Base-by-base conservation (phyloP, 2,113 vertebrate species). In the Leucoraja erinaceus region DNA sequence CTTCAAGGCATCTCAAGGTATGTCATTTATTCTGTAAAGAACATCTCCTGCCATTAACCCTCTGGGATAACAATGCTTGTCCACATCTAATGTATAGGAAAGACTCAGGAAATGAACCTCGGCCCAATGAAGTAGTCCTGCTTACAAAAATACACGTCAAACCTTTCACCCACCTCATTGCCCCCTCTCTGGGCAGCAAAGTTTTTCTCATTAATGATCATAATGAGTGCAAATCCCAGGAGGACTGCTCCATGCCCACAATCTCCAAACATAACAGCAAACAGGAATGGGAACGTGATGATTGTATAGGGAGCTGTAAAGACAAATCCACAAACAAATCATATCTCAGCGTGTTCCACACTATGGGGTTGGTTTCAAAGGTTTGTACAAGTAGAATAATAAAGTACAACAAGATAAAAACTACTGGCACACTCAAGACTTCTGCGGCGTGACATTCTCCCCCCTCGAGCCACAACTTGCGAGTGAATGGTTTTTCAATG, bases 261-360 rank as follows among this genome's bases (percentile, higher is more conserved):
- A 94, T 99, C 99, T 4, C 99, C 99, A 74, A 99, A 99, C 99
- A 99, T 99, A 94, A 99, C 99, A 0, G 98, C 98, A 9, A 99
- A 99, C 94, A 99, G 95, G 95, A 99, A 99, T n/a, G 99, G 99
- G 95, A 99, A 99, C 0, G 99, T 99, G 94, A 99, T 96, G 94
- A 99, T 96, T 83, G 98, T 99, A 93, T 98, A 99, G 0, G 98
- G 98, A 91, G 98, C 99, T 99, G 96, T 9, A 79, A 74, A 93
- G 16, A 63, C 1, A 93, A 94, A 92, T 93, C 10, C 25, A 28
- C 63, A 14, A 16, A 72, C 10, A 72, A 20, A 16, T 54, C 54
- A 28, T 59, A 61, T 88, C 22, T 31, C 54, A 92, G 38, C 75
- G 0, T 75, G 16, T 92, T 9, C 47, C 25, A 25, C 5, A 75